Conservation (phyloP, 30 jellyfish, hydroid and myxozoan genomes). For the Aurelia coerulea region DNA sequence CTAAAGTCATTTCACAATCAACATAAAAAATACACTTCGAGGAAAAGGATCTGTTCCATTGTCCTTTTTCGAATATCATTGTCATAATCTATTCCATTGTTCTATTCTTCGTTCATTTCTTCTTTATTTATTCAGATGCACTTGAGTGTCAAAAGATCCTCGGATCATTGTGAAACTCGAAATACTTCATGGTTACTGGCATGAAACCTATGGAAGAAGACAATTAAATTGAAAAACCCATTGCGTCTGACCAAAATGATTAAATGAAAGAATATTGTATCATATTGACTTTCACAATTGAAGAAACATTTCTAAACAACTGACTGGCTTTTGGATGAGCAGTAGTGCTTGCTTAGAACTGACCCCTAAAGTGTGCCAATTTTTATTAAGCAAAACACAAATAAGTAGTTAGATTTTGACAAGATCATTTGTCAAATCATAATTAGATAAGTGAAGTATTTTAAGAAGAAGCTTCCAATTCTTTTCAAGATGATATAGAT, state of each 20-base stretch:
- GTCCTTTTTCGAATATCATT: no score
- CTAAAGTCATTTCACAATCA: no score
- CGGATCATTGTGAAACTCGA: slow-evolving; percentile 94
- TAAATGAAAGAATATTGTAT: not conserved
- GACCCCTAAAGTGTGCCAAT: not conserved
- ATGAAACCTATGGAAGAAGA: slow-evolving; percentile 63
- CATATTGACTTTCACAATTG: not conserved
- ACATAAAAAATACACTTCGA: no score
- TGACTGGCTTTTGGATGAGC: not conserved
- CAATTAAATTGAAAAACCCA: not conserved
- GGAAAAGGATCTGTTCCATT: no score
- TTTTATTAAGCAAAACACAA: not conserved
- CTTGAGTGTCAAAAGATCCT: slow-evolving; percentile 52
- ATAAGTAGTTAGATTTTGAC: not conserved
- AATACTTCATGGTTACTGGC: slow-evolving; percentile 93
- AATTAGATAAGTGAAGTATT: not conserved
- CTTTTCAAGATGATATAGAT: not conserved
- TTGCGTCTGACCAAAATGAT: not conserved
- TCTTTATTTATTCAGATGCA: no score
- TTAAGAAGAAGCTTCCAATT: not conserved
- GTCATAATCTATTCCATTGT: no score
- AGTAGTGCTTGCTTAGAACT: not conserved
- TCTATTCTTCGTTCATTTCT: no score
- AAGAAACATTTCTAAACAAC: not conserved
- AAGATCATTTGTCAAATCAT: not conserved